phyloP scores from a whole-genome alignment of 2,797 vertebrate species.

The Uromys caudimaculatus region DNA sequence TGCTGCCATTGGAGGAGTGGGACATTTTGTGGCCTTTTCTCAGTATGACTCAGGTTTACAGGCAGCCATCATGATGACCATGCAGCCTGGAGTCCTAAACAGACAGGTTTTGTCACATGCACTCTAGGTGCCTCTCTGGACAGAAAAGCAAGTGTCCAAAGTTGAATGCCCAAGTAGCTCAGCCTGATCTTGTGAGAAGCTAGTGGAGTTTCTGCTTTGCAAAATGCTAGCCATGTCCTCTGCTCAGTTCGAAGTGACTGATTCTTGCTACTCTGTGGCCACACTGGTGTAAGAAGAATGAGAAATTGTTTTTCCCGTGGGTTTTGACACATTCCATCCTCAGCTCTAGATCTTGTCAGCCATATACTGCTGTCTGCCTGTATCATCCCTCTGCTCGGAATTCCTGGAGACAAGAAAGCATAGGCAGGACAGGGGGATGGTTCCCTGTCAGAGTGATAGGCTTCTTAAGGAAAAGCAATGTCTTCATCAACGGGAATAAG shows the following conservation, averaged over 20 bases:
- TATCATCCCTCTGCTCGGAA: background rate
- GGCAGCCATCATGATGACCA: background rate
- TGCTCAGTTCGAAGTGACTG: background rate
- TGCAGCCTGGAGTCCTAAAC: background rate
- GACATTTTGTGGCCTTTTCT: background rate
- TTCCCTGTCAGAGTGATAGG: background rate
- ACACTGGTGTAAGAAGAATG: background rate
- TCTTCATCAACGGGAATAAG: background rate
- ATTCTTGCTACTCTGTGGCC: background rate
- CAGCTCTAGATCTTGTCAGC: background rate
- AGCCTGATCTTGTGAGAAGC: background rate
- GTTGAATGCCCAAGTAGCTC: background rate
- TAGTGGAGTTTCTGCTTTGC: background rate
- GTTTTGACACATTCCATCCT: too few species aligned
- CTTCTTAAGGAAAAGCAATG: background rate
- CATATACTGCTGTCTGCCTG: background rate
- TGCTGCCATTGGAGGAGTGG: too few species aligned
- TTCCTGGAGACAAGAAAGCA: background rate
- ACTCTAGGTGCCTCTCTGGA: conserved; percentile 24
- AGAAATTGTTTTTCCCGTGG: background rate
- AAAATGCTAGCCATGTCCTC: background rate
- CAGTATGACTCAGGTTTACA: background rate
- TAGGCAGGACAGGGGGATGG: background rate
- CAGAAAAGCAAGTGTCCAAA: background rate
- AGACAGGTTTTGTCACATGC: conserved; percentile 4